Percentiles rank a stretch among this genome's conserved stretches.
Conservation (phyloP, 2,888 invertebrate species). For the Brachylomia viminalis region DNA sequence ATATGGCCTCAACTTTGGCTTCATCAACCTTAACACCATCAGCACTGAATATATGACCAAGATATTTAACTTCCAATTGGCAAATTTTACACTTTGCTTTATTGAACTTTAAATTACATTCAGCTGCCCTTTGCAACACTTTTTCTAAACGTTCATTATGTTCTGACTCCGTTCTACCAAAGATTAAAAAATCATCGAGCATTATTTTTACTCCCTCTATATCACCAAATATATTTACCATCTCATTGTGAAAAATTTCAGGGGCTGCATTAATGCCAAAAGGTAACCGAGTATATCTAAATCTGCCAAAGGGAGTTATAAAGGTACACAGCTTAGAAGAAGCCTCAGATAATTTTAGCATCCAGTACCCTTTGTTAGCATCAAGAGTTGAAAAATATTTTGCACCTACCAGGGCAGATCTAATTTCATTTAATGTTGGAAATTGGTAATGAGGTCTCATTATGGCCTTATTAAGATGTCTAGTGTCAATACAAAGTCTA, state of each 20-base stretch:
- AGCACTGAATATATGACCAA: not conserved
- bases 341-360: not conserved
- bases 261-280: not conserved
- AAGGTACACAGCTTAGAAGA: not conserved
- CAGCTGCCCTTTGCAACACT: not conserved
- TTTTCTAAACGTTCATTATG: not conserved
- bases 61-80: not conserved
- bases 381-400: not conserved
- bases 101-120: not conserved
- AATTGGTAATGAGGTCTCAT: not conserved
- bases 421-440: not conserved
- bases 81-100: not conserved
- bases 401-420: not conserved
- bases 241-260: not conserved
- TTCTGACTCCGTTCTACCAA: not conserved
- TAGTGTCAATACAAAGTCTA: not conserved
- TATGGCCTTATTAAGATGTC: not conserved
- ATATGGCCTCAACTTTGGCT: not conserved
- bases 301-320: not conserved
- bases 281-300: not conserved
- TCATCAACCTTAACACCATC: not conserved
- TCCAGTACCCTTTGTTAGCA: not conserved
- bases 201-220: not conserved
- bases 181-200: not conserved
- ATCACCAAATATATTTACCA: not conserved